Percentiles rank a stretch among this genome's conserved stretches.
These are phyloP conservation scores for Chrysochloris asiatica DNA, from an alignment of 2,113 vertebrate species.

Conservation along the genomic window DNA sequence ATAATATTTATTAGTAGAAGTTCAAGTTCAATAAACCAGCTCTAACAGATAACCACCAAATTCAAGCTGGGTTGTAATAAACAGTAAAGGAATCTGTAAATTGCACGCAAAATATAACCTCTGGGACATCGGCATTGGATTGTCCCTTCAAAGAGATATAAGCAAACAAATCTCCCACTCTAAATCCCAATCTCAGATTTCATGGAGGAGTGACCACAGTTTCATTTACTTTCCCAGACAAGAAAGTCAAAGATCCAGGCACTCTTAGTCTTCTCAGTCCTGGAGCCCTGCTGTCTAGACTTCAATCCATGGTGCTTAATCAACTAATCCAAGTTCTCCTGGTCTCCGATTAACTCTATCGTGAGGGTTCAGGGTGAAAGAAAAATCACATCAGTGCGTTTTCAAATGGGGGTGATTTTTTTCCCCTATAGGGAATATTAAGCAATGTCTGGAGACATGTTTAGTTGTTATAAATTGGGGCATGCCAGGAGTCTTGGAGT, in stretches of 20 bases:
- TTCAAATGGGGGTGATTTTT: neutral
- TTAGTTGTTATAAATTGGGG: neutral
- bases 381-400: neutral
- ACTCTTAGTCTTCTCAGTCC: neutral
- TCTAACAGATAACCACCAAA: neutral
- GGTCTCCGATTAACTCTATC: neutral
- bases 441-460: neutral
- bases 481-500: too few relatives aligned
- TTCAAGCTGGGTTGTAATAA: neutral
- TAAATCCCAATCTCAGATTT: neutral
- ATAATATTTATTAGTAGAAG: neutral
- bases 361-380: neutral
- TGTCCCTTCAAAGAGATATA: neutral
- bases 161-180: neutral
- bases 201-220: fast-evolving
- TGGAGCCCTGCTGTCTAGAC: neutral
- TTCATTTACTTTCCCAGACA: neutral
- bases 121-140: neutral
- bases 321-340: neutral
- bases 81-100: neutral
- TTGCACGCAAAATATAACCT: neutral
- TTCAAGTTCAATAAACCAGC: neutral
- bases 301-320: neutral
- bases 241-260: neutral
- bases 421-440: neutral